These are phyloP conservation scores for Myotis vivesi DNA, from an alignment of 2,797 vertebrate genomes.

Conservation along the genomic window DNA sequence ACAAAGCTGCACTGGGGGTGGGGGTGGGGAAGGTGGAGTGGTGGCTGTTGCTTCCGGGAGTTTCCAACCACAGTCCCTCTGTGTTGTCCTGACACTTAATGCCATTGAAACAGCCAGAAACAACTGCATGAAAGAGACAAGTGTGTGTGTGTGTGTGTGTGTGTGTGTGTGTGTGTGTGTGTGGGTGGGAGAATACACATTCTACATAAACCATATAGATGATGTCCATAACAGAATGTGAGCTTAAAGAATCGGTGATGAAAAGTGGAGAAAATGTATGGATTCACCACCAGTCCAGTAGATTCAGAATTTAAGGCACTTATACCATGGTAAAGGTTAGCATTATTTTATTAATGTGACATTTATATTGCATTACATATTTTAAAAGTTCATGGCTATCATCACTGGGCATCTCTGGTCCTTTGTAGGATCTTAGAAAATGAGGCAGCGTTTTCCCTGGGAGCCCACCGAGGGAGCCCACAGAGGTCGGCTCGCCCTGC, in stretches of 20 bases:
- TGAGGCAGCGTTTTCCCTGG: not conserved
- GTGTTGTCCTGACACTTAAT: not conserved
- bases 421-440: not conserved
- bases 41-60: not conserved
- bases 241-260: not conserved
- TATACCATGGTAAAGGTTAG: not conserved
- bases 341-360: slow-evolving; percentile 42
- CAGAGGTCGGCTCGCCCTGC: accelerated
- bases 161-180: not conserved
- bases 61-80: not conserved
- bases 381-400: slow-evolving; percentile 22
- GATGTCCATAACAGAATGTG: not conserved
- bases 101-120: not conserved
- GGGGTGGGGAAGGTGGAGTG: accelerated
- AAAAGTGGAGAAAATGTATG: not conserved
- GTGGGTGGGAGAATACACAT: not conserved
- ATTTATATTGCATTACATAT: not conserved
- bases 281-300: not conserved
- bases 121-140: not conserved
- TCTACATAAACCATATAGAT: not conserved
- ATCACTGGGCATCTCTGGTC: not conserved
- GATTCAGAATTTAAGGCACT: not conserved
- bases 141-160: too few relatives aligned
- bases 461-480: not conserved
- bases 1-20: not conserved